These are phyloP conservation scores for Siphlonurus alternatus DNA, from an alignment of 2,888 invertebrate species.

Conservation along the genomic window DNA sequence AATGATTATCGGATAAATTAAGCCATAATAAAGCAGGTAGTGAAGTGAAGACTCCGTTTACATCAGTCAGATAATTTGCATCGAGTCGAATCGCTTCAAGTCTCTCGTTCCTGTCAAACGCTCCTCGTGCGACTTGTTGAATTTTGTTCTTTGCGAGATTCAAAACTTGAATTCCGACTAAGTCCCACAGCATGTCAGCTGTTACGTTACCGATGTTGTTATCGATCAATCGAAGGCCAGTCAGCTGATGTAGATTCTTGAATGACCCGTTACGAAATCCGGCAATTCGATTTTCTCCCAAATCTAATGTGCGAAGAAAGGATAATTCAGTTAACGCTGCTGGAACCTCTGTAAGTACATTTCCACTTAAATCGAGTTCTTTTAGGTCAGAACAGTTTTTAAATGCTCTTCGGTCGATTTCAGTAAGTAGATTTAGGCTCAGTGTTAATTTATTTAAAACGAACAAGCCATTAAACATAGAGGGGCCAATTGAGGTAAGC, in stretches of 20 bases:
- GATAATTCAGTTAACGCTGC: slow-evolving; percentile 70
- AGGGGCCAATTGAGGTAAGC: slow-evolving; percentile 67
- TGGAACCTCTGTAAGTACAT: slow-evolving; percentile 64
- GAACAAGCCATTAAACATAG: slow-evolving; percentile 73
- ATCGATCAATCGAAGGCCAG: slow-evolving; percentile 73
- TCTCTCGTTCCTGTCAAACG: slow-evolving; percentile 61
- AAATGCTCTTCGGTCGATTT: slow-evolving; percentile 74
- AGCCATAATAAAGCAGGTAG: slow-evolving; percentile 72
- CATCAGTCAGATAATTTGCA: slow-evolving; percentile 64
- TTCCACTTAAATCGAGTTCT: slow-evolving; percentile 79
- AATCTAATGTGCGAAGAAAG: slow-evolving; percentile 68
- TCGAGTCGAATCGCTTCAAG: slow-evolving; percentile 76
- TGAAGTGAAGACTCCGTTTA: slow-evolving; percentile 68
- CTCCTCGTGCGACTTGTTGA: slow-evolving; percentile 55
- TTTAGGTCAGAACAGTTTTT: slow-evolving; percentile 79
- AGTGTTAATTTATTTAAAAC: slow-evolving; percentile 69
- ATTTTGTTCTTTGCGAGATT: slow-evolving; percentile 79
- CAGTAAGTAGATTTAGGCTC: slow-evolving; percentile 70
- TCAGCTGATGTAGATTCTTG: slow-evolving; percentile 53
- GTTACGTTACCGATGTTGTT: slow-evolving; percentile 73
- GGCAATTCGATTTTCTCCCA: slow-evolving; percentile 67
- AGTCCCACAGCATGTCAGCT: slow-evolving; percentile 57
- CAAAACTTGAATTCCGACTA: slow-evolving; percentile 66
- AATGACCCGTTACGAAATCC: slow-evolving; percentile 27
- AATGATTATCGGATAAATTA: slow-evolving; percentile 77